Conservation (phyloP, 2,113 vertebrate genomes). For the Podarcis raffonei region DNA sequence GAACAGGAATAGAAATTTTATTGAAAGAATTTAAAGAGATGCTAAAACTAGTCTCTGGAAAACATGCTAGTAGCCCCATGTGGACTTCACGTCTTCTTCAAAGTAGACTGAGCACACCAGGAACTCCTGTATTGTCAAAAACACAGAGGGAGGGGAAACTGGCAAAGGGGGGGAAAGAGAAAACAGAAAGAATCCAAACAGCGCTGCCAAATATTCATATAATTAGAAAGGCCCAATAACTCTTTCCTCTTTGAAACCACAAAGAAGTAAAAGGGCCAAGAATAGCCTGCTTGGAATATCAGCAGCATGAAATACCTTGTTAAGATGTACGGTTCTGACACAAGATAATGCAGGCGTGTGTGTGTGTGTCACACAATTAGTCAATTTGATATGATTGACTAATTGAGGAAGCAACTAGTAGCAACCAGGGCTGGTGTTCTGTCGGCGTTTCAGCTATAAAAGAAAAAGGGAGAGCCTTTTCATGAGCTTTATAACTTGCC, state of each 20-base stretch:
- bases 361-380: not conserved
- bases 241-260: constrained; percentile 56
- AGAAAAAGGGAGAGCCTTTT: constrained; percentile 73
- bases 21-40: constrained; percentile 57
- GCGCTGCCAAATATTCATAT: constrained; percentile 63
- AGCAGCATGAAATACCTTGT: constrained; percentile 49
- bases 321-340: constrained; percentile 43
- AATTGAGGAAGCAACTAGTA: constrained; percentile 80
- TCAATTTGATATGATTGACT: constrained; percentile 68
- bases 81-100: constrained; percentile 67
- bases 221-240: constrained; percentile 64
- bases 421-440: constrained; percentile 70
- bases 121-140: constrained; percentile 57
- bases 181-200: constrained; percentile 55
- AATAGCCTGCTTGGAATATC: constrained; percentile 43
- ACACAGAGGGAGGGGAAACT: constrained; percentile 24
- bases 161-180: not conserved
- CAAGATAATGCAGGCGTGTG: constrained; percentile 45
- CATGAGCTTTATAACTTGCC: constrained; percentile 76
- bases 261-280: constrained; percentile 42
- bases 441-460: constrained; percentile 77
- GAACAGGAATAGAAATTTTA: constrained; percentile 68
- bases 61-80: constrained; percentile 54
- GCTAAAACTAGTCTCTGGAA: constrained; percentile 68
- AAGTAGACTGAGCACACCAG: constrained; percentile 56